phyloP scores from a whole-genome alignment of 2,888 invertebrate genomes.

The Caenorhabditis sulstoni region DNA sequence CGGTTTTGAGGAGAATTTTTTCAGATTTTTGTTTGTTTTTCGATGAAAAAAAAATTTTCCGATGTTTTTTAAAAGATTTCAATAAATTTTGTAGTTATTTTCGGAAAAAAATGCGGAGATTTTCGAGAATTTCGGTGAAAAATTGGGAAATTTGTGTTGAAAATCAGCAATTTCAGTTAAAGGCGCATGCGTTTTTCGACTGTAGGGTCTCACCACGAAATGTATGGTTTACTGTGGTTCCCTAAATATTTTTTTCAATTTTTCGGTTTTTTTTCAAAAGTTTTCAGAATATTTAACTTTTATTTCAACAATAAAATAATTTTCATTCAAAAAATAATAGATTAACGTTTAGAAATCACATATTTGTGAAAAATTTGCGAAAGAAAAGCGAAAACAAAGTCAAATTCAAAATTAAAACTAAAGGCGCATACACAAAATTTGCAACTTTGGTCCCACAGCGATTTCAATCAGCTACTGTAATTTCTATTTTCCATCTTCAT shows the following conservation, averaged over 20 bases:
- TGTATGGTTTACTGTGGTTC: background rate
- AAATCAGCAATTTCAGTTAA: background rate
- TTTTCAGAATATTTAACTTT: too few relatives aligned
- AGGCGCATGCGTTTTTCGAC: background rate
- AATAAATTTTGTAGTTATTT: background rate
- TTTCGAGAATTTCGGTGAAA: too few relatives aligned
- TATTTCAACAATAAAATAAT: too few relatives aligned
- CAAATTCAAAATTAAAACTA: background rate
- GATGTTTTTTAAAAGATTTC: background rate
- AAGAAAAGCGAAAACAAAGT: background rate
- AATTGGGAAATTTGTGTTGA: too few relatives aligned
- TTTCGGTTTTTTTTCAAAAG: background rate
- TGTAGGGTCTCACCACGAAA: background rate
- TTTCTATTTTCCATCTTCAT: background rate
- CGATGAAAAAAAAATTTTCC: background rate
- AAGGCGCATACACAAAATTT: background rate
- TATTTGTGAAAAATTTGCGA: too few relatives aligned
- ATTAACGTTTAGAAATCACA: too few relatives aligned
- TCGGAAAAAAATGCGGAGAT: too few relatives aligned
- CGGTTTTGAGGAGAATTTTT: too few relatives aligned
- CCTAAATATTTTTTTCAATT: background rate
- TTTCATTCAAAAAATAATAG: too few relatives aligned
- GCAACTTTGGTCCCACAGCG: background rate
- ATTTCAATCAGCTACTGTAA: background rate
- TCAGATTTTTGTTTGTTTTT: too few relatives aligned